phyloP scores from a whole-genome alignment of 2,797 vertebrate genomes.

The Vireo griseus region DNA sequence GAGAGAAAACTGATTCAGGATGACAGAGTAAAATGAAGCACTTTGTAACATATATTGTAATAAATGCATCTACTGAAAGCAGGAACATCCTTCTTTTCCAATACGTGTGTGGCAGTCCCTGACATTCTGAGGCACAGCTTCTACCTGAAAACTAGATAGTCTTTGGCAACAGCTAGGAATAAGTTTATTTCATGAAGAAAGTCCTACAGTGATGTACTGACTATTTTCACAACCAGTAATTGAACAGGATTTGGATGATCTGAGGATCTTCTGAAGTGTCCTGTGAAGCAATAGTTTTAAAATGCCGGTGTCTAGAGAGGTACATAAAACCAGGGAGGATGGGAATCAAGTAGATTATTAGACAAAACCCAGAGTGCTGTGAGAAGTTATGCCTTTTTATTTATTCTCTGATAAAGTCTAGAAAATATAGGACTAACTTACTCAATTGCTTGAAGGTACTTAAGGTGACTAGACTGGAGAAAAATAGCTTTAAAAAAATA shows the following conservation, averaged over 20 bases:
- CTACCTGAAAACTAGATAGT: not conserved
- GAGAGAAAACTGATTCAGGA: not conserved
- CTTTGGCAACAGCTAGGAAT: not conserved
- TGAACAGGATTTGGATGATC: not conserved
- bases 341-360: not conserved
- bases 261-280: not conserved
- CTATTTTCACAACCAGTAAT: not conserved
- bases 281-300: not conserved
- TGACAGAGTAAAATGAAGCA: not conserved
- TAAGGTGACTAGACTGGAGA: not conserved
- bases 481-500: not conserved
- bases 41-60: not conserved
- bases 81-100: not conserved
- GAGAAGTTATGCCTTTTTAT: not conserved
- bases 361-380: not conserved
- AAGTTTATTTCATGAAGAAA: not conserved
- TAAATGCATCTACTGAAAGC: not conserved
- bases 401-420: not conserved
- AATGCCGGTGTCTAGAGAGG: not conserved
- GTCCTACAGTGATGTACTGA: not conserved
- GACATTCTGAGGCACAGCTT: not conserved
- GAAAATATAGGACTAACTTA: not conserved
- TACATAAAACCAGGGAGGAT: not conserved
- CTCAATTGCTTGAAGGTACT: not conserved
- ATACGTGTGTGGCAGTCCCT: accelerated